phyloP scores from a whole-genome alignment of 2,888 invertebrate genomes.

The Scaeva pyrastri region DNA sequence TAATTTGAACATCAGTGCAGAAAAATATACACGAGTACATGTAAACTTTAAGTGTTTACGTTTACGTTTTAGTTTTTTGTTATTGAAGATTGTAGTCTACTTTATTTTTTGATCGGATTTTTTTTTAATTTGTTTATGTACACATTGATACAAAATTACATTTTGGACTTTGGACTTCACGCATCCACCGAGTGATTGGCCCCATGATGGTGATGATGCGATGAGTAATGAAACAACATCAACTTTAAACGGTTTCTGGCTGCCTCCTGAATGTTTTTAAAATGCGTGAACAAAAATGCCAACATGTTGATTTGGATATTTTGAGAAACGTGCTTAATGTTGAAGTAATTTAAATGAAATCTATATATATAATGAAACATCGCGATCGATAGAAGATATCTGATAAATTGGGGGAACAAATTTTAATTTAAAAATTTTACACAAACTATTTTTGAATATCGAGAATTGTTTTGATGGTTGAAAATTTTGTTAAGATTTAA shows the following conservation, averaged over 20 bases:
- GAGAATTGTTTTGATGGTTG: no score
- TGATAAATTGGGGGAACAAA: no score
- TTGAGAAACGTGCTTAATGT: background rate
- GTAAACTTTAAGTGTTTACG: no score
- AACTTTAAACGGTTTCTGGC: no score
- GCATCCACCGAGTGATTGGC: constrained; percentile 69
- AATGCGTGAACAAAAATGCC: background rate
- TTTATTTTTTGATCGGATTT: background rate
- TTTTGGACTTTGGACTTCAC: constrained; percentile 74
- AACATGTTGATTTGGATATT: constrained; percentile 2
- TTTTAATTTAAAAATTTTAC: no score
- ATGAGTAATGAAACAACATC: constrained; percentile 17
- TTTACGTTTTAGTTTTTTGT: background rate
- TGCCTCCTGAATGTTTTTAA: background rate
- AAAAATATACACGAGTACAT: no score
- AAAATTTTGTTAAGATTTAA: no score
- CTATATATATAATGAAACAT: no score
- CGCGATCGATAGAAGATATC: no score
- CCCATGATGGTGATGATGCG: constrained; percentile 18
- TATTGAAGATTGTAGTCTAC: background rate
- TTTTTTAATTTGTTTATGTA: background rate
- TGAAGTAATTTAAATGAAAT: background rate
- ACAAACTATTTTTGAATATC: no score
- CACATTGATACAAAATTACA: constrained; percentile 31
- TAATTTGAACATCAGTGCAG: no score